Base-by-base conservation (phyloP, 2,888 invertebrate genomes). In the Acanthopleura granulata region DNA sequence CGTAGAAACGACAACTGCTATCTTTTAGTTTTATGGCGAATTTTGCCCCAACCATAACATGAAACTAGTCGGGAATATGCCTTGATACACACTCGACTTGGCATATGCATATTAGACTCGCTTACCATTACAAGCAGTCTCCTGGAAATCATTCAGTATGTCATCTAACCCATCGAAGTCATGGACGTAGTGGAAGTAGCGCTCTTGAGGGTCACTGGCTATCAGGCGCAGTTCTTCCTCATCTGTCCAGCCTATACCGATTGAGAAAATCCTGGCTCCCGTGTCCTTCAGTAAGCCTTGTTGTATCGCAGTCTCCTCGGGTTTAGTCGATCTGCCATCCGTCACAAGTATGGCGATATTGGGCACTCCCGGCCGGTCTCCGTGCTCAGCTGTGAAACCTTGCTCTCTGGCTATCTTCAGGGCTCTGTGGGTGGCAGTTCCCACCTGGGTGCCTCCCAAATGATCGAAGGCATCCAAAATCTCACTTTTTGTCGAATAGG, bases 171-270 rank as follows among this genome's bases (percentile, higher is more conserved):
- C 57, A 12, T 12, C 12, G 22, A 57, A 57, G 22, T 57, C 57
- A 1, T 57, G 3, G 4, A 57, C 57, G 57, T 57, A 57, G 57
- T 57, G 57, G 57, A 57, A 57, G 57, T 57, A 57, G 18, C 22
- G 18, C 6, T 57, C 57, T 57, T 57, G 1, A n/a, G 57, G 57
- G 3, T 57, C 22, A 22, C 57, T 57, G 57, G 57, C 57, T 1
- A 57, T 57, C 6, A 57, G 57, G 22, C 57, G 57, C 22, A 57
- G 22, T 22, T 57, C 57, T 57, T 57, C 57, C 22, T 57, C 57
- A 57, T 57, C 57, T 57, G 57, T 57, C 57, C 57, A 57, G 4
- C 57, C 57, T n/a, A 57, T 57, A 22, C 57, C 57, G 22, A 57
- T 18, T n/a, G 57, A 57, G 57, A 57, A 57, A 12, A 57, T 57